Evolutionary conservation across 2,888 invertebrate genomes (phyloP).

Genomic region (Linnaemya tessellans): DNA sequence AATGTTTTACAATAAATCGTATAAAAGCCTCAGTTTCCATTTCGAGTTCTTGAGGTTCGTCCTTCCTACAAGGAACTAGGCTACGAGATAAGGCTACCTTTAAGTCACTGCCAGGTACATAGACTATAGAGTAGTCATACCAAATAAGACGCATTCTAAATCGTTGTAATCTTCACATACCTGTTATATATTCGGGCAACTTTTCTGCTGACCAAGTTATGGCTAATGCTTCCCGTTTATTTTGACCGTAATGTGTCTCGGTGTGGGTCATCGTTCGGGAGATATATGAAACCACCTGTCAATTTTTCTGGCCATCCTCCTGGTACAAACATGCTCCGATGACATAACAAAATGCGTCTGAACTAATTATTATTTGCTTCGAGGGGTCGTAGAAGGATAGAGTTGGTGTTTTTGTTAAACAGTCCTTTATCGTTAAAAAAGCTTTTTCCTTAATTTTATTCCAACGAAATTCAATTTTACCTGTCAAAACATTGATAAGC

Average conservation of each 20-base stretch:
- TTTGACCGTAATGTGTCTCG: not conserved
- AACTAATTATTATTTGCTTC: not conserved
- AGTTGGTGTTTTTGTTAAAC: not conserved
- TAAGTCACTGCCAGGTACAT: slow-evolving; percentile 12
- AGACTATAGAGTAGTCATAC: slow-evolving; percentile 33
- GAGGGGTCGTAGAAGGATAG: not conserved
- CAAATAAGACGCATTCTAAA: slow-evolving; percentile 52
- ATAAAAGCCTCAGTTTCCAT: too few species aligned
- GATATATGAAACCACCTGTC: slow-evolving; percentile 1
- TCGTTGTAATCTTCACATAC: not conserved
- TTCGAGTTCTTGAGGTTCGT: slow-evolving; percentile 34
- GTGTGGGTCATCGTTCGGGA: not conserved
- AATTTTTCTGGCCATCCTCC: not conserved
- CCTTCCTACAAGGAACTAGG: not conserved
- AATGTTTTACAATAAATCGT: slow-evolving; percentile 25
- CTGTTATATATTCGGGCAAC: not conserved
- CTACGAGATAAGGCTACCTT: not conserved
- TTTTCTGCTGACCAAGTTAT: not conserved
- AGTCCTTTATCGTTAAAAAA: not conserved
- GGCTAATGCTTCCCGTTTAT: not conserved
- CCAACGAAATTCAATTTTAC: not conserved
- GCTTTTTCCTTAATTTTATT: not conserved
- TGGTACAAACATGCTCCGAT: not conserved
- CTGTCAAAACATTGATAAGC: not conserved
- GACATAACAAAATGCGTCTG: not conserved